Conservation (phyloP, 2,113 vertebrate genomes). For the Cheilinus undulatus region DNA sequence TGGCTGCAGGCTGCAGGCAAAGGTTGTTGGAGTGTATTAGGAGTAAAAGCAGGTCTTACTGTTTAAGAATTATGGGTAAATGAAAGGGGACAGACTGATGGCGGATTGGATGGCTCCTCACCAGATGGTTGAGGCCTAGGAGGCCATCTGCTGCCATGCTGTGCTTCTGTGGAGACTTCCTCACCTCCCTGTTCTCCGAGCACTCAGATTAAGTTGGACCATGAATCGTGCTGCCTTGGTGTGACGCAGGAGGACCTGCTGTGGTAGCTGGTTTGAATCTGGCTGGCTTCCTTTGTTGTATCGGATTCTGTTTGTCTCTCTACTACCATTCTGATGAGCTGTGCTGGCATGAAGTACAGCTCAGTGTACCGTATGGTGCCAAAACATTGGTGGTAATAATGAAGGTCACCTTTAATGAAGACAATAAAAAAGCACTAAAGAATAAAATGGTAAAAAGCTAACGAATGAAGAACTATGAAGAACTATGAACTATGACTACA, state of each 20-base stretch:
- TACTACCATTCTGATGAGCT: conserved; percentile 20
- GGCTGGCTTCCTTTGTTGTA: conserved; percentile 27
- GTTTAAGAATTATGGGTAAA: conserved; percentile 62
- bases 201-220: conserved; percentile 53
- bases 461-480: too few species aligned
- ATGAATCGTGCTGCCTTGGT: conserved; percentile 25
- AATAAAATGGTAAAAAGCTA: too few species aligned
- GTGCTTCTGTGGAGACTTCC: conserved; percentile 68
- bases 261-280: conserved; percentile 52
- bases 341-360: background rate
- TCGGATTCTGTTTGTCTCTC: conserved; percentile 1
- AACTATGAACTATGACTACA: too few species aligned
- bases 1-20: background rate
- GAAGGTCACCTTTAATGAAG: conserved; percentile 29
- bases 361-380: conserved; percentile 8
- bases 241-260: conserved; percentile 36
- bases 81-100: conserved; percentile 65
- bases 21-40: conserved; percentile 12
- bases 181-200: conserved; percentile 61
- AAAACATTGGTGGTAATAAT: conserved; percentile 3
- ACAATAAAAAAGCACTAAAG: too few species aligned
- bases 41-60: conserved; percentile 42
- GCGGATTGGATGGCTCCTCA: conserved; percentile 68
- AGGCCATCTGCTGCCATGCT: conserved; percentile 79
- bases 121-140: conserved; percentile 78